These are phyloP conservation scores for Prunella fulvescens DNA, from an alignment of 2,113 vertebrate genomes.

Conservation along the genomic window DNA sequence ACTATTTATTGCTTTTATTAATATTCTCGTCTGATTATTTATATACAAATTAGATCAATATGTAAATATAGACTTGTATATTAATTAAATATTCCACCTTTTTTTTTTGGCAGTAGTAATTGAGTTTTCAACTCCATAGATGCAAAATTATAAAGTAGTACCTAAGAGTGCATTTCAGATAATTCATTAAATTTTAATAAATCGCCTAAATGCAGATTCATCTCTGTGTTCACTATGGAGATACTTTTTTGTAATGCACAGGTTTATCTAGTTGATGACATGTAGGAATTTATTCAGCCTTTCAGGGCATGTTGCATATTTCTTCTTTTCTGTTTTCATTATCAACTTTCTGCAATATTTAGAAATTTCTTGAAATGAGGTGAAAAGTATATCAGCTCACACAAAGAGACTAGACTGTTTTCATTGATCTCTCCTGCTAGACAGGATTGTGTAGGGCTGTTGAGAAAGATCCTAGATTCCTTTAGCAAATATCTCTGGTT, in stretches of 20 bases:
- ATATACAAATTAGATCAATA: conserved; percentile 6
- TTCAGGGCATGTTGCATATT: background rate
- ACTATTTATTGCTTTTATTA: background rate
- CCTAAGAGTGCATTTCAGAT: conserved; percentile 46
- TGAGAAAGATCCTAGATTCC: background rate
- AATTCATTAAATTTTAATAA: conserved; percentile 47
- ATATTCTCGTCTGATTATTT: background rate
- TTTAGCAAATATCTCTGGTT: background rate
- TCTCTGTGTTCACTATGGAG: background rate
- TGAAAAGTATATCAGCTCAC: background rate
- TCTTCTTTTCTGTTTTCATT: conserved; percentile 6
- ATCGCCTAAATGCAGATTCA: conserved; percentile 36
- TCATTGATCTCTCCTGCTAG: background rate
- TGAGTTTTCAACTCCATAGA: conserved; percentile 27
- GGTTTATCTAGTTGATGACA: conserved; percentile 28
- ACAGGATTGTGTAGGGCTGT: background rate
- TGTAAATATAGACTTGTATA: background rate
- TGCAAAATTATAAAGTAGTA: conserved; percentile 20
- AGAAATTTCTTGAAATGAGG: background rate
- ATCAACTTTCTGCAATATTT: background rate
- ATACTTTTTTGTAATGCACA: conserved; percentile 28
- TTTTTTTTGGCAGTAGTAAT: conserved; percentile 15
- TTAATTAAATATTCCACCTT: conserved; percentile 20
- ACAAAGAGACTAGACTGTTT: background rate
- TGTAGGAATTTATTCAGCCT: background rate